Conservation (phyloP, 1,140 invertebrate genomes). For the Panagrolaimus sp. region DNA sequence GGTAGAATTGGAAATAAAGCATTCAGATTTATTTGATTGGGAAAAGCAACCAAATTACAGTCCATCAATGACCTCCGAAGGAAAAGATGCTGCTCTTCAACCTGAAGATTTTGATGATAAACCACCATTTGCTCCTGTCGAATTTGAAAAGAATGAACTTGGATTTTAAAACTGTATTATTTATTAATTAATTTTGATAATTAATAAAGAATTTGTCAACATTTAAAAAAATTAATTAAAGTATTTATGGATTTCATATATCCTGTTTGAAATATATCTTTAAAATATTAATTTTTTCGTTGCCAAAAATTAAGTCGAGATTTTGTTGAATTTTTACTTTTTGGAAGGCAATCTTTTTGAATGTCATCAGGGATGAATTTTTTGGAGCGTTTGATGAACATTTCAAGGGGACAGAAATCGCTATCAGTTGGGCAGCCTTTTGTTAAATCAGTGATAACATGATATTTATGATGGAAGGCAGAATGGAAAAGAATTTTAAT, state of each 20-base stretch:
- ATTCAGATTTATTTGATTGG: conserved; percentile 14
- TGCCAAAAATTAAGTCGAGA: too few species aligned
- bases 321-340: background rate
- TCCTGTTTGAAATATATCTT: too few species aligned
- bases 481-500: conserved; percentile 50
- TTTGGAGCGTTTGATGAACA: conserved; percentile 31
- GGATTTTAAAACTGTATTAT: conserved; percentile 25
- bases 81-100: background rate
- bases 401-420: conserved; percentile 45
- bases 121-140: conserved; percentile 12
- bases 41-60: conserved; percentile 12
- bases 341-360: conserved; percentile 34
- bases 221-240: too few species aligned
- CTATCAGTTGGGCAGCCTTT: conserved; percentile 46
- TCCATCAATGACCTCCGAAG: too few species aligned
- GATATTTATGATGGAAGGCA: conserved; percentile 50
- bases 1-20: background rate
- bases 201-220: too few species aligned
- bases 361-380: conserved; percentile 46
- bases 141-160: conserved; percentile 24
- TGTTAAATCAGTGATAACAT: conserved; percentile 48
- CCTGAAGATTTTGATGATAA: background rate
- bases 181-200: too few species aligned
- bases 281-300: too few species aligned
- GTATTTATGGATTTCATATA: too few species aligned